Evolutionary conservation across 2,113 vertebrate genomes (phyloP).

Genomic region (Crotalus helleri): DNA sequence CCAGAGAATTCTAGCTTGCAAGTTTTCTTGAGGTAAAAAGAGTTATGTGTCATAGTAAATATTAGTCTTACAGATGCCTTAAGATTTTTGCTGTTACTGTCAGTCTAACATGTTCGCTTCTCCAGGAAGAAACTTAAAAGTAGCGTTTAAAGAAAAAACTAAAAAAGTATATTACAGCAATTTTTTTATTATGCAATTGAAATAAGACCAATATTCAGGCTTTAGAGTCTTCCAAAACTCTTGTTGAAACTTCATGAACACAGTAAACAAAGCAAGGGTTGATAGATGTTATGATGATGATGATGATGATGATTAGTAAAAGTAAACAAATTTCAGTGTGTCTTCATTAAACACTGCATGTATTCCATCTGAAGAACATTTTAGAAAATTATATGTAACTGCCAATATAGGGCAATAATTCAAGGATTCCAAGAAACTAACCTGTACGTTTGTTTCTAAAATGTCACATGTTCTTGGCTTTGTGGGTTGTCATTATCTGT

Average conservation of each 20-base stretch:
- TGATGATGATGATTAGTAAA: too few species aligned
- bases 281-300: not conserved
- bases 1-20: not conserved
- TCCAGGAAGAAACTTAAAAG: not conserved
- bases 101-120: not conserved
- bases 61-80: not conserved
- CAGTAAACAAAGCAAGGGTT: not conserved
- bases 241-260: not conserved
- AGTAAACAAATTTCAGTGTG: not conserved
- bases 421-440: not conserved
- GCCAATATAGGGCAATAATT: not conserved
- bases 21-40: not conserved
- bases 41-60: not conserved
- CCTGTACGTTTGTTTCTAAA: not conserved
- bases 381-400: not conserved
- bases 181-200: not conserved
- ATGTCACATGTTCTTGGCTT: not conserved
- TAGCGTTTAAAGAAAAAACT: not conserved
- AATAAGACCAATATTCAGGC: not conserved
- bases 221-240: not conserved
- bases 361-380: not conserved
- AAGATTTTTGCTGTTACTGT: not conserved
- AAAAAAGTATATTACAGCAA: not conserved
- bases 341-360: not conserved
- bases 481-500: not conserved